Evolutionary conservation across 1,140 invertebrate species (phyloP).

Genomic region (Myzus persicae): DNA sequence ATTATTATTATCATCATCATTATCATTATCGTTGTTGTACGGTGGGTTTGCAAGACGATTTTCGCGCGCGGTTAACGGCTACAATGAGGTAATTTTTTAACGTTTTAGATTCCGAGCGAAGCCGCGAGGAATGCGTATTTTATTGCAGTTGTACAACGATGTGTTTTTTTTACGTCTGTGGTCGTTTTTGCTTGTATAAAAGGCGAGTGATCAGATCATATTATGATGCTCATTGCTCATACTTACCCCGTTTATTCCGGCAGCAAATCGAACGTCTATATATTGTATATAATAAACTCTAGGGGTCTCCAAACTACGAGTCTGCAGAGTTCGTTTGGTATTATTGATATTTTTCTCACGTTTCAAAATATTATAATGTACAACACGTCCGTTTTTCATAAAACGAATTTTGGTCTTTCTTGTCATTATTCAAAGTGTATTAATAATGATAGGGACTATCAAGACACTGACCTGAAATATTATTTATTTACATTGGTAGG

Average conservation of each 20-base stretch:
- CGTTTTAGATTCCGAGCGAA: conserved; percentile 5
- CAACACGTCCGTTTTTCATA: background rate
- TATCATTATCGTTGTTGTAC: background rate
- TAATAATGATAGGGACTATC: background rate
- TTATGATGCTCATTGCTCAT: too few relatives aligned
- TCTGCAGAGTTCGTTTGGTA: background rate
- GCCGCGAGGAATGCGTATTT: background rate
- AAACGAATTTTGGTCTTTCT: background rate
- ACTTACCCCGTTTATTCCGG: background rate
- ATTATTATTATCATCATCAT: conserved; percentile 14
- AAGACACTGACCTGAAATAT: background rate
- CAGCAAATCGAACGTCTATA: background rate
- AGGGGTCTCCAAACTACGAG: background rate
- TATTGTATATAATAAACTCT: background rate
- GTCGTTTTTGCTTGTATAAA: background rate
- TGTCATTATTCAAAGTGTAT: background rate
- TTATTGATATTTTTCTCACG: background rate
- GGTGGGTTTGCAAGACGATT: background rate
- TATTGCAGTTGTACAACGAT: background rate
- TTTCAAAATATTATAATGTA: background rate
- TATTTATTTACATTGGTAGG: background rate
- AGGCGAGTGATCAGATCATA: background rate
- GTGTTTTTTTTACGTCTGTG: background rate
- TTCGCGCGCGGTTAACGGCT: background rate
- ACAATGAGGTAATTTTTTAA: background rate